Base-by-base conservation (phyloP, 2,113 vertebrate genomes). In the Hypanus sabinus region DNA sequence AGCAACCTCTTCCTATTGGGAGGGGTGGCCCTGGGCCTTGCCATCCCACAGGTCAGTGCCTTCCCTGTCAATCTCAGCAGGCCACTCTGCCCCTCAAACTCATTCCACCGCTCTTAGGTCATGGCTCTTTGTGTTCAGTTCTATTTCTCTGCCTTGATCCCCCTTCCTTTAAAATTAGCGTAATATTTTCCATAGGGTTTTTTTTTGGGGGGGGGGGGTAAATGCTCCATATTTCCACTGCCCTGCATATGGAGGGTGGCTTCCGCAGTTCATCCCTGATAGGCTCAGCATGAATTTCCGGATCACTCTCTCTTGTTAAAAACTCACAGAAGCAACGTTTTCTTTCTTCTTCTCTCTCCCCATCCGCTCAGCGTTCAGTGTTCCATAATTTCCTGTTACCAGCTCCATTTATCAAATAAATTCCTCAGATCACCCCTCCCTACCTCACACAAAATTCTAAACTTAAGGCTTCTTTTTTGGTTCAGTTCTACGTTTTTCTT, bases 1-100 rank as follows among this genome's bases (percentile, higher is more conserved):
- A 98, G 97, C 95, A 99, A 99, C 96, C 96, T 99, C 79, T 98
- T 99, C 95, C 95, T 99, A 38, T 96, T 99, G 73, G 98, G 98
- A 27, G 98, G 98, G 38, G 94, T 99, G 22, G 96, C 98, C 0
- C 95, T 99, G 95, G 98, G 98, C 60, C 95, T 99, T 94, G 97
- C 98, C 1, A 96, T 98, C 94, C 98, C 98, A 46, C 98, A 99
- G 98, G 98, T 97, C 96, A 94, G 94, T 4, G 1, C 0, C 5
- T 8, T 60, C 30, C 87, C 77, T 73, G 71, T 73, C 18, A 18
- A 38, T 60, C 36, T 18, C 0, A 38, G 22, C n/a, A 5, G 16
- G 7, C 70, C 8, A 16, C 9, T 68, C 16, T 22, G 5, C 38
- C 68, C 83, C 38, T 30, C 38, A 36, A 57, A 27, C 81, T 55